Percentiles rank a stretch among this genome's conserved stretches.
Conservation (phyloP, 2,113 vertebrate genomes). For the Azemiops feae region DNA sequence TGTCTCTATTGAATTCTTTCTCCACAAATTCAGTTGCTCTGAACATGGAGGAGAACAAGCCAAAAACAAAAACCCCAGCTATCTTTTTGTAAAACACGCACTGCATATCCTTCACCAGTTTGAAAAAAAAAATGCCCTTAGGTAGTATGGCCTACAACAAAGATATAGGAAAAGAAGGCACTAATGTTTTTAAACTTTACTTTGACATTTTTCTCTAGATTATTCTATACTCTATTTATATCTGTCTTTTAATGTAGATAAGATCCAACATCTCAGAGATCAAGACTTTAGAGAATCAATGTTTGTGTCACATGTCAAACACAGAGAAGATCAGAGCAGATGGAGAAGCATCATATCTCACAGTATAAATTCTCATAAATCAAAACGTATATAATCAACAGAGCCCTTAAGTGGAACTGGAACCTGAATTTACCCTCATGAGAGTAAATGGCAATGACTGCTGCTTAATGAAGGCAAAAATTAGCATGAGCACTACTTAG, state of each 20-base stretch:
- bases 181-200: background rate
- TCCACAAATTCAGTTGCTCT: conserved; percentile 35
- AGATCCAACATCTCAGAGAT: background rate
- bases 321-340: background rate
- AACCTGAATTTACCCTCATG: conserved; percentile 14
- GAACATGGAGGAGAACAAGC: conserved; percentile 26
- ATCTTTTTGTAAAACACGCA: background rate
- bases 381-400: background rate
- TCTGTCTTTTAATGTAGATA: background rate
- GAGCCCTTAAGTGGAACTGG: background rate
- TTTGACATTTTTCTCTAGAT: background rate
- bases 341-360: background rate
- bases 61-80: background rate
- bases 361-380: conserved; percentile 7
- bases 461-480: conserved; percentile 24
- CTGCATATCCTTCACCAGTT: background rate
- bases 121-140: background rate
- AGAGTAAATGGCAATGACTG: background rate
- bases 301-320: background rate
- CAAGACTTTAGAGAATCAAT: background rate
- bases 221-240: background rate
- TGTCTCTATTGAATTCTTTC: conserved; percentile 29
- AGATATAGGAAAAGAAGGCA: background rate
- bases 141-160: conserved; percentile 10
- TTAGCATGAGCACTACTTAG: conserved; percentile 3